A percentile compares a stretch with the other conserved stretches of the same genome.
phyloP scores from a whole-genome alignment of 2,888 invertebrate species.

The Cephus pygmeus region DNA sequence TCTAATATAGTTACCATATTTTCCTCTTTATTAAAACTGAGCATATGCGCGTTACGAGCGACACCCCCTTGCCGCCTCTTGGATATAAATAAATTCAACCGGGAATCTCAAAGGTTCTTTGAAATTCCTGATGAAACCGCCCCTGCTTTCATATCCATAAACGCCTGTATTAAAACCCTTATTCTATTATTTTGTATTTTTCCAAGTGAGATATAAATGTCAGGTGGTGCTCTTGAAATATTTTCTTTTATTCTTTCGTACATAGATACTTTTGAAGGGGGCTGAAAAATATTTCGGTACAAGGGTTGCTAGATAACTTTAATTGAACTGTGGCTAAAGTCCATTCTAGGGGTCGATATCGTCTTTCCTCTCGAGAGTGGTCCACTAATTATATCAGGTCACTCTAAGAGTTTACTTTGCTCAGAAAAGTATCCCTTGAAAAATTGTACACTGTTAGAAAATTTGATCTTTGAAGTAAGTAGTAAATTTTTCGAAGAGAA shows the following conservation, averaged over 20 bases:
- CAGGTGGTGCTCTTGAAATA: neutral
- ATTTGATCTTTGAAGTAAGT: neutral
- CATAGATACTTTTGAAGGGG: neutral
- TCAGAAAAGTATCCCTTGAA: neutral
- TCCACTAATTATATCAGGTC: conserved; percentile 38
- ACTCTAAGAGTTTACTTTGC: conserved; percentile 6
- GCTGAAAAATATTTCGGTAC: neutral
- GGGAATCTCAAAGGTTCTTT: neutral
- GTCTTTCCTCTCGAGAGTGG: conserved; percentile 39
- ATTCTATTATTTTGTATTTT: neutral
- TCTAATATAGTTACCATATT: conserved; percentile 33
- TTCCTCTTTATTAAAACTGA: conserved; percentile 35
- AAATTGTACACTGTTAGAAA: neutral
- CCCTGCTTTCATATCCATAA: neutral
- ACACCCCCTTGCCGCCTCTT: conserved; percentile 14
- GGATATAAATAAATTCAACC: neutral
- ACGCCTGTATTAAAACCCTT: neutral
- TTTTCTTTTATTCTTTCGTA: neutral
- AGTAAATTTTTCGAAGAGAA: too few relatives aligned
- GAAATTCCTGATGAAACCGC: neutral
- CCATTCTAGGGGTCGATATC: conserved; percentile 29
- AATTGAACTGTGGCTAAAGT: neutral
- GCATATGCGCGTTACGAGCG: conserved; percentile 37
- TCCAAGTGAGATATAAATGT: neutral
- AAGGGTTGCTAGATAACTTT: neutral